Evolutionary conservation across 2,888 invertebrate species (phyloP).

Genomic region (Pristionchus mayeri): DNA sequence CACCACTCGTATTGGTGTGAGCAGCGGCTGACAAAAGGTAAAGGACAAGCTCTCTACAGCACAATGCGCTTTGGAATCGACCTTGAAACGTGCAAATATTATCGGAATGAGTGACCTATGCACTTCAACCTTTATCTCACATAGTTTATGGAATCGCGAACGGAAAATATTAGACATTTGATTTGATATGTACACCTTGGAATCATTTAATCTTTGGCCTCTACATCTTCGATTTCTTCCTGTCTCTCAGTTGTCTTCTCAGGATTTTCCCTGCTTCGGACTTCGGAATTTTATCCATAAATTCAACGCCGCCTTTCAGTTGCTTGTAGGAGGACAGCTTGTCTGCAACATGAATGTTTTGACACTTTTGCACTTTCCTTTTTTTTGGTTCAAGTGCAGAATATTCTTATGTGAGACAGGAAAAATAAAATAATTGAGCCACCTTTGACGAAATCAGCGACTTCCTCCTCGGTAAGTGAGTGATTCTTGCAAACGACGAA

Average conservation of each 20-base stretch:
- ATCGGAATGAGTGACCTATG: no score
- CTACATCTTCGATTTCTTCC: slow-evolving; percentile 40
- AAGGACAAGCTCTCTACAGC: no score
- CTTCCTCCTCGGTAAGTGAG: slow-evolving; percentile 49
- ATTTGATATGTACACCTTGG: no score
- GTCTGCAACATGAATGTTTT: not conserved
- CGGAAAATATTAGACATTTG: no score
- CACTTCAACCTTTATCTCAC: no score
- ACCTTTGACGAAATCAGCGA: slow-evolving; percentile 54
- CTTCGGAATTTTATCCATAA: slow-evolving; percentile 83
- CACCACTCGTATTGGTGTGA: no score
- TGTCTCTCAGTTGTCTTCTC: slow-evolving; percentile 79
- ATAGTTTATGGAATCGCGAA: no score
- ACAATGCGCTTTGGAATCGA: no score
- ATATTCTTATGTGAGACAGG: not conserved
- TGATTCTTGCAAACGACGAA: slow-evolving; percentile 49
- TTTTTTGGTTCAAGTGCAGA: not conserved
- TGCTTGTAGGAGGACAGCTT: slow-evolving; percentile 85
- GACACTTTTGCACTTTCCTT: no score
- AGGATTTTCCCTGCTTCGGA: slow-evolving; percentile 86
- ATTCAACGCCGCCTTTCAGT: slow-evolving; percentile 83
- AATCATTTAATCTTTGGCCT: no score
- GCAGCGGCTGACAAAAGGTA: no score
- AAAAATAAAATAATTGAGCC: not conserved
- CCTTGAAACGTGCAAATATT: no score